Evolutionary conservation across 2,113 vertebrate genomes (phyloP).

Genomic region (Sinocyclocheilus anophthalmus): DNA sequence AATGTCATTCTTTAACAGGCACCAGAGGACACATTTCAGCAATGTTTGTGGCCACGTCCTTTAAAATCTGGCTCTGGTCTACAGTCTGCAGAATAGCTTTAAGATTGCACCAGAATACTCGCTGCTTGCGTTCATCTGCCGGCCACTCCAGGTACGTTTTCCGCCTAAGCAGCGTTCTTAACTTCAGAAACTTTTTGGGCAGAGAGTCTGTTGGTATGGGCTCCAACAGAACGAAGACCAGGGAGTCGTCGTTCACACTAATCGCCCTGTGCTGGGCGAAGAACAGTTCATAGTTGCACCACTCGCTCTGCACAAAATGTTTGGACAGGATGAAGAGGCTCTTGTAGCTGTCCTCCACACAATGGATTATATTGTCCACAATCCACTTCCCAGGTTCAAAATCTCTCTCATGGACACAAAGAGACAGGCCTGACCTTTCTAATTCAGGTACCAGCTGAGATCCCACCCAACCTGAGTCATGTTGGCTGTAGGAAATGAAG

Average conservation of each 20-base stretch:
- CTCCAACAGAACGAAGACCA: slow-evolving; percentile 72
- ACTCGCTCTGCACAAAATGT: slow-evolving; percentile 71
- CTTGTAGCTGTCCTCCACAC: slow-evolving; percentile 72
- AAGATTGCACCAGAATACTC: slow-evolving; percentile 85
- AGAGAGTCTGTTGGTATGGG: slow-evolving; percentile 68
- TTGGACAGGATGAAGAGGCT: slow-evolving; percentile 72
- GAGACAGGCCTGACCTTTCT: slow-evolving; percentile 61
- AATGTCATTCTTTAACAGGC: neutral
- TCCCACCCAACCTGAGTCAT: slow-evolving; percentile 67
- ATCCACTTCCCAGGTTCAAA: slow-evolving; percentile 73
- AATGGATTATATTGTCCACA: slow-evolving; percentile 74
- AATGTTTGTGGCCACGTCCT: slow-evolving; percentile 54
- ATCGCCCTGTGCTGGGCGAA: slow-evolving; percentile 73
- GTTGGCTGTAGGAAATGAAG: slow-evolving; percentile 74
- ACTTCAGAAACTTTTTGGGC: slow-evolving; percentile 69
- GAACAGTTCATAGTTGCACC: slow-evolving; percentile 76
- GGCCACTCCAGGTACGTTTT: slow-evolving; percentile 88
- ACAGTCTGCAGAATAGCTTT: slow-evolving; percentile 66
- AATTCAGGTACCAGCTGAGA: slow-evolving; percentile 62
- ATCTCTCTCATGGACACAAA: slow-evolving; percentile 73
- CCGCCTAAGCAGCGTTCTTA: slow-evolving; percentile 64
- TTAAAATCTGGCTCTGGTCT: slow-evolving; percentile 65
- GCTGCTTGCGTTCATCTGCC: slow-evolving; percentile 77
- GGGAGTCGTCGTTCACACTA: slow-evolving; percentile 62
- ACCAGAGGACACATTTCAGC: slow-evolving; percentile 54